These are phyloP conservation scores for Melanostoma scalare DNA, from an alignment of 2,888 invertebrate genomes.

Conservation along the genomic window DNA sequence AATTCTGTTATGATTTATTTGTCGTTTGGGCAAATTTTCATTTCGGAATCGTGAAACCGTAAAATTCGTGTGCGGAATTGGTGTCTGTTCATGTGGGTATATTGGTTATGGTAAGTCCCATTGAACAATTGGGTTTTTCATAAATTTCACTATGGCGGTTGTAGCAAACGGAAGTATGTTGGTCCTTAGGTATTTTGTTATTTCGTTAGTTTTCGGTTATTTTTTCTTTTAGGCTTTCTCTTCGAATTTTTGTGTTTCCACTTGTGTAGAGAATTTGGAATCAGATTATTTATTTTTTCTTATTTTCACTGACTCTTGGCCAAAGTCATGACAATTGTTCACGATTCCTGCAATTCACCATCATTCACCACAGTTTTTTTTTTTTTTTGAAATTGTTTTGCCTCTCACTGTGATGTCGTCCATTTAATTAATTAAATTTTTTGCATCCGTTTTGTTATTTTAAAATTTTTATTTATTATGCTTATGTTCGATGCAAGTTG, in stretches of 20 bases:
- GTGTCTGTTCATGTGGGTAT: slow-evolving; percentile 32
- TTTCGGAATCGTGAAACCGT: slow-evolving; percentile 63
- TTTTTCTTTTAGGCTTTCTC: slow-evolving; percentile 2
- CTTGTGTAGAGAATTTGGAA: slow-evolving; percentile 39
- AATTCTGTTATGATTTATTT: slow-evolving; percentile 69
- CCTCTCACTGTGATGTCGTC: slow-evolving; percentile 6
- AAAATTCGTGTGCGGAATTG: slow-evolving; percentile 45
- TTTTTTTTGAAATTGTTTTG: slow-evolving; percentile 46
- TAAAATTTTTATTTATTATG: slow-evolving; percentile 28
- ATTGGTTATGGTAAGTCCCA: slow-evolving; percentile 37
- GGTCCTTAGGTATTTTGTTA: neutral
- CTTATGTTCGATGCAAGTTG: slow-evolving; percentile 63
- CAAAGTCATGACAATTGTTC: neutral
- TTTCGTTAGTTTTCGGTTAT: no score
- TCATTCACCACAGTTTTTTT: slow-evolving; percentile 10
- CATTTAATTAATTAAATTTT: slow-evolving; percentile 18
- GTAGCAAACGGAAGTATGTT: slow-evolving; percentile 8
- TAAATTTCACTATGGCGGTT: slow-evolving; percentile 42
- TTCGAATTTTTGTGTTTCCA: neutral
- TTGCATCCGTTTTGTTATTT: slow-evolving; percentile 22
- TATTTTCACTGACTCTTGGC: neutral
- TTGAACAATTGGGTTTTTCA: slow-evolving; percentile 65
- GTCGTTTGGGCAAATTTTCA: slow-evolving; percentile 60
- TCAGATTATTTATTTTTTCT: slow-evolving; percentile 29
- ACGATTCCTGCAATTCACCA: no score